These are phyloP conservation scores for Melieria omissa DNA, from an alignment of 2,888 invertebrate species.

Conservation along the genomic window DNA sequence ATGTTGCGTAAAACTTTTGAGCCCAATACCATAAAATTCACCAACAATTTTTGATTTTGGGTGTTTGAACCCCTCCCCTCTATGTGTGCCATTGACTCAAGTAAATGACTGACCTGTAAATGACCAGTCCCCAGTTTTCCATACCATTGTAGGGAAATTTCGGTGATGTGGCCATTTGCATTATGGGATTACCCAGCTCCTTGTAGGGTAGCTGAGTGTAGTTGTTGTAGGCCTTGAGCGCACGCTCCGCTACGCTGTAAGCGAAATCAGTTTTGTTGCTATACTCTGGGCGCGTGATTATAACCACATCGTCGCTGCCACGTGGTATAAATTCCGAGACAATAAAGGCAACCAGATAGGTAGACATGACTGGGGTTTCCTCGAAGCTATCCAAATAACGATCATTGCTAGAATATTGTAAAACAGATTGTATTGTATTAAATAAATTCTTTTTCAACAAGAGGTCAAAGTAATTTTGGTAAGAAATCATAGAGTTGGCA, in stretches of 20 bases:
- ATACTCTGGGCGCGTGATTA: conserved; percentile 77
- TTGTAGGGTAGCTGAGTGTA: conserved; percentile 77
- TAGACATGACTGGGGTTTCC: conserved; percentile 74
- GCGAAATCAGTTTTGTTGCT: conserved; percentile 76
- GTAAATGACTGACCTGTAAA: conserved; percentile 74
- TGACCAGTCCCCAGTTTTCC: conserved; percentile 92
- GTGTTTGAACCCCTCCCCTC: no score
- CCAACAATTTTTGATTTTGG: no score
- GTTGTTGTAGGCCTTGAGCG: conserved; percentile 67
- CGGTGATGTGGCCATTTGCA: conserved; percentile 82
- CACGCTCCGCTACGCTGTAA: conserved; percentile 51
- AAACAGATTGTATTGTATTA: no score
- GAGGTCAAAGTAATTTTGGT: no score
- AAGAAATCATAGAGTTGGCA: no score
- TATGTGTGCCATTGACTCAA: no score
- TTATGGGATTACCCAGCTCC: conserved; percentile 70
- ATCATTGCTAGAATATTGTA: conserved; percentile 31
- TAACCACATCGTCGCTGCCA: conserved; percentile 58
- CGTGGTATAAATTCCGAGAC: conserved; percentile 69
- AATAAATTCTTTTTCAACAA: no score
- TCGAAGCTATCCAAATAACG: conserved; percentile 54
- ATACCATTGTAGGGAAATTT: conserved; percentile 83
- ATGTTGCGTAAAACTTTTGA: no score
- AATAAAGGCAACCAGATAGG: conserved; percentile 85
- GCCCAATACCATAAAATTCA: no score